phyloP scores from a whole-genome alignment of 2,888 invertebrate genomes.

The Lepidochrysops patricia region DNA sequence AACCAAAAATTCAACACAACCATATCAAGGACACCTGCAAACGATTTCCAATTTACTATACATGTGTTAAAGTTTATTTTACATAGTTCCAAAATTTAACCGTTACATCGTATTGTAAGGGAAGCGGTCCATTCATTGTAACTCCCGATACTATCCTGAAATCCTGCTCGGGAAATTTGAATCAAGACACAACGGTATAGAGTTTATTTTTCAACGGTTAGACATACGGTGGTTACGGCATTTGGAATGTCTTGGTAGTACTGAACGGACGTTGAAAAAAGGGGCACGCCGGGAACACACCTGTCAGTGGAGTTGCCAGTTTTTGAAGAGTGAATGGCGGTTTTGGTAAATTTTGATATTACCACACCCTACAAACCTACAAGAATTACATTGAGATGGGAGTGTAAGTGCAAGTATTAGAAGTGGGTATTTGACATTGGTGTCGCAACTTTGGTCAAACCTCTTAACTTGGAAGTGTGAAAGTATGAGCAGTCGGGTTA shows the following conservation, averaged over 20 bases:
- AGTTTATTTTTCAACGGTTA: constrained; percentile 22
- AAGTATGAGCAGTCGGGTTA: too few relatives aligned
- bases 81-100: constrained; percentile 40
- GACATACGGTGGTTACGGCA: constrained; percentile 28
- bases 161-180: constrained; percentile 20
- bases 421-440: too few relatives aligned
- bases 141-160: constrained; percentile 38
- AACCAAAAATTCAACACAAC: constrained; percentile 36
- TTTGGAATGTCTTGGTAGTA: constrained; percentile 33
- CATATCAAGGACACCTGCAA: constrained; percentile 27
- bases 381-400: not conserved
- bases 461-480: too few relatives aligned
- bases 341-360: constrained; percentile 44
- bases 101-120: constrained; percentile 67
- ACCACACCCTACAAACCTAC: not conserved
- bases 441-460: too few relatives aligned
- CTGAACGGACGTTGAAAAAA: constrained; percentile 72
- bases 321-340: constrained; percentile 69
- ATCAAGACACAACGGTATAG: constrained; percentile 15
- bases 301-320: constrained; percentile 72
- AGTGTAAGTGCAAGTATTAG: too few relatives aligned
- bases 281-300: constrained; percentile 68
- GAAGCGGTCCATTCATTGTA: constrained; percentile 71
- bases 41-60: constrained; percentile 27
- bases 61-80: constrained; percentile 38